A percentile compares a stretch with the other conserved stretches of the same genome.
Conservation (phyloP, 2,797 vertebrate genomes). For the Rhincodon typus region DNA sequence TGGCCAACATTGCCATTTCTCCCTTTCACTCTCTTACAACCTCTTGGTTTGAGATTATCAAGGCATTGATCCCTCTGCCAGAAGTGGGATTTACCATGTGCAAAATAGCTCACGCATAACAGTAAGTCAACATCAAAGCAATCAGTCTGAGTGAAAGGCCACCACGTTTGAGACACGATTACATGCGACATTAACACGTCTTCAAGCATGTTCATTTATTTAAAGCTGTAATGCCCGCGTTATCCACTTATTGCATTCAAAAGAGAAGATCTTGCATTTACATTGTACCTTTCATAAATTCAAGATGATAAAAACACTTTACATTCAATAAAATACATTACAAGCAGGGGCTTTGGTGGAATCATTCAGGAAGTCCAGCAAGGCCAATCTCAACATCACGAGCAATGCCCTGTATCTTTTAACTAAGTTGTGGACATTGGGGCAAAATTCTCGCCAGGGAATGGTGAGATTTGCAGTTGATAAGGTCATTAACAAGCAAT, state of each 20-base stretch:
- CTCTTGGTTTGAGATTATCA: background rate
- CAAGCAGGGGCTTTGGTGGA: background rate
- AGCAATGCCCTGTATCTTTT: too few relatives aligned
- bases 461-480: too few relatives aligned
- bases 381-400: too few relatives aligned
- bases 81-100: background rate
- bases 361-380: too few relatives aligned
- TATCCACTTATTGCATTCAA: background rate
- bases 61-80: background rate
- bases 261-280: background rate
- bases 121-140: background rate
- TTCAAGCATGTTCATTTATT: background rate
- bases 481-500: too few relatives aligned
- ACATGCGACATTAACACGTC: background rate
- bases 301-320: too few relatives aligned
- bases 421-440: too few relatives aligned
- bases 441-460: too few relatives aligned
- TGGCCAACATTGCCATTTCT: background rate
- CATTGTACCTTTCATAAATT: too few relatives aligned
- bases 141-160: background rate
- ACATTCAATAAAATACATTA: too few relatives aligned
- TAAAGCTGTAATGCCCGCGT: background rate
- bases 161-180: background rate
- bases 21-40: background rate
- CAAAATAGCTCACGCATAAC: background rate